Evolutionary conservation across 2,113 vertebrate species (phyloP), one percentile per base, ranked within the genome.

Genomic region (Datnioides undecimradiatus): DNA sequence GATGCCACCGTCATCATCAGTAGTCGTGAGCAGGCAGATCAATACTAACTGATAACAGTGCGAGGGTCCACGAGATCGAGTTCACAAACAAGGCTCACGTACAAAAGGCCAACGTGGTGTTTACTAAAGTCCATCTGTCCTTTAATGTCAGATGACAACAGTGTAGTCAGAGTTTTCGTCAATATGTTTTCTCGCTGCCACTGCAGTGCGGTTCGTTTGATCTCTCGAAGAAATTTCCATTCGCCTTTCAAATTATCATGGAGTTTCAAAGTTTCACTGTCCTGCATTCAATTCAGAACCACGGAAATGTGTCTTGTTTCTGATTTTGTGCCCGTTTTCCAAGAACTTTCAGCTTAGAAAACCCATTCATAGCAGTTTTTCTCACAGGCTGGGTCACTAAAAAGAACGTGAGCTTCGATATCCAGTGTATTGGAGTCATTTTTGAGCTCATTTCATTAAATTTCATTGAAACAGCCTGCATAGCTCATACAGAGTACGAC

Each of bases 1-100:
- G 41, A 60, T 34, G 55, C 49, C 23, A 19, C 2, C 45, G 60
- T 88, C 77, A 79, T 67, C 36, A 31, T 55, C 33, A 31, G 48
- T 16, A 60, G 33, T 69, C 38, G 36, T 2, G 34, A 73, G 25
- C 14, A 7, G 48, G 51, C 40, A 21, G 71, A 88, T 92, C 90
- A 31, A 90, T 92, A 66, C 9, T 3, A 0, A 71, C 73, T 83
- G 93, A 92, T 91, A 91, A 8, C 49, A 5, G 27, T 21, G 40
- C 2, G 31, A 43, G 58, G 34, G 48, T 52, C 67, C 3, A 23
- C 29, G 21, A 40, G 27, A 51, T 17, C 43, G 3, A 21, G 73
- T 75, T 85, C 76, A 83, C 71, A 78, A 86, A 82, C 85, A 83
- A 69, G 64, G 34, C n/a, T 45, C 27, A 38, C 10, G 76, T 45